phyloP scores from a whole-genome alignment of 2,797 vertebrate genomes.

The Silurus lanzhouensis region DNA sequence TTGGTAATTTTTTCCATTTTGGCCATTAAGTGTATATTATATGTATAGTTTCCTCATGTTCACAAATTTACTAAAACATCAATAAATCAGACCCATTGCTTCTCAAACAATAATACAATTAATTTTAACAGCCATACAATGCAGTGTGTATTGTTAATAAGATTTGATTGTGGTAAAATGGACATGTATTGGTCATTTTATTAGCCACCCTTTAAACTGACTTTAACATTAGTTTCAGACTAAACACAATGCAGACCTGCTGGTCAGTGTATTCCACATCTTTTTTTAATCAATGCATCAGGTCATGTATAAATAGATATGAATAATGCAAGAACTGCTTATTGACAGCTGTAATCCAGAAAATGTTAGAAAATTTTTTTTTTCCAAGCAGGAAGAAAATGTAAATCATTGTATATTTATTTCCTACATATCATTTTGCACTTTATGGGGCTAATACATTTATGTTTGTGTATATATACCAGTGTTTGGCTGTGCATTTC shows the following conservation, averaged over 20 bases:
- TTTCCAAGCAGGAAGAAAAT: not conserved
- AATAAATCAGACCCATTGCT: too few relatives aligned
- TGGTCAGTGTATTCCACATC: not conserved
- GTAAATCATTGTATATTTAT: not conserved
- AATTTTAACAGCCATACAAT: too few relatives aligned
- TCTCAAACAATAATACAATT: too few relatives aligned
- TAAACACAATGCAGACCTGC: not conserved
- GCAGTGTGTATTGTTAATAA: too few relatives aligned
- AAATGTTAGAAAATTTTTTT: not conserved
- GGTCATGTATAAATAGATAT: not conserved
- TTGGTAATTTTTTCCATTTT: too few relatives aligned
- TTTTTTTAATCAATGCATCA: not conserved
- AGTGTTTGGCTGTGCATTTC: too few relatives aligned
- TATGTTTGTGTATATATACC: not conserved
- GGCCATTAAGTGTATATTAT: too few relatives aligned
- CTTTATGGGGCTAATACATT: not conserved
- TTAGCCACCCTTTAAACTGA: not conserved
- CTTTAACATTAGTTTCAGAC: not conserved
- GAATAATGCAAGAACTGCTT: not conserved
- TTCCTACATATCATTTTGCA: not conserved
- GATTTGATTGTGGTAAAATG: too few relatives aligned
- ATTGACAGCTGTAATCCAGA: not conserved
- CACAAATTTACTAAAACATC: not conserved
- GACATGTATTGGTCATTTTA: not conserved
- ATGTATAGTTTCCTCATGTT: too few relatives aligned